phyloP scores from a whole-genome alignment of 2,888 invertebrate genomes.

The Epicampocera succincta region DNA sequence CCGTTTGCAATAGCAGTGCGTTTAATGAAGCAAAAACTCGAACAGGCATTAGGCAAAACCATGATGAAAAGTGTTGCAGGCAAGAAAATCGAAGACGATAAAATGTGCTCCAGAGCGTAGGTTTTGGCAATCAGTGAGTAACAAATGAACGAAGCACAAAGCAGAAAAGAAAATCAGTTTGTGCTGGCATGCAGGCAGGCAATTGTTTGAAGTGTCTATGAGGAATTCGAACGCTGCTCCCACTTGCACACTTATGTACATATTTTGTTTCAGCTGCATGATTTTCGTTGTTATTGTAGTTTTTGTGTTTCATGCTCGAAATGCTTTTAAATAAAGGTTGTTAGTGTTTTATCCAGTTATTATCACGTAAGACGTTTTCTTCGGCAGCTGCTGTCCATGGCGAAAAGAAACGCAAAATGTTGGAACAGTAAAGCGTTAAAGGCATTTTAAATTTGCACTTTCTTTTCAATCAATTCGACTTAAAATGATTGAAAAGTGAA shows the following conservation, averaged over 20 bases:
- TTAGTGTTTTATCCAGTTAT: slow-evolving; percentile 15
- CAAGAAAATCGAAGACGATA: too few species aligned
- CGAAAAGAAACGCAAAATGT: background rate
- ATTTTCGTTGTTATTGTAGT: slow-evolving; percentile 36
- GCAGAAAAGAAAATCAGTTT: background rate
- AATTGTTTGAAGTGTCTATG: background rate
- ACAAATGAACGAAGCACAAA: slow-evolving; percentile 1
- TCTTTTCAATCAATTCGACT: too few species aligned
- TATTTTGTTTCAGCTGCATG: slow-evolving; percentile 21
- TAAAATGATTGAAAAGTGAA: too few species aligned
- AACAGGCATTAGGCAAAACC: too few species aligned
- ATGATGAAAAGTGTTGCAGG: too few species aligned
- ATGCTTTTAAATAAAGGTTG: slow-evolving; percentile 43
- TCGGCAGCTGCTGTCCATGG: background rate
- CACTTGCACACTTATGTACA: slow-evolving; percentile 3
- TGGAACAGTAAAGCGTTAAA: too few species aligned
- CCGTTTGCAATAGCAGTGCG: too few species aligned
- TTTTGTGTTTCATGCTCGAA: slow-evolving; percentile 55
- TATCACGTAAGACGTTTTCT: background rate
- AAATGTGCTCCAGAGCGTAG: too few species aligned
- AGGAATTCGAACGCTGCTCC: background rate
- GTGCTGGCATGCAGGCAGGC: background rate
- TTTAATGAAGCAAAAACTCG: too few species aligned
- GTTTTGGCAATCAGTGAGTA: background rate
- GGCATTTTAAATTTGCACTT: too few species aligned